Base-by-base conservation (phyloP, 1,140 invertebrate species). In the Fopius arisanus region DNA sequence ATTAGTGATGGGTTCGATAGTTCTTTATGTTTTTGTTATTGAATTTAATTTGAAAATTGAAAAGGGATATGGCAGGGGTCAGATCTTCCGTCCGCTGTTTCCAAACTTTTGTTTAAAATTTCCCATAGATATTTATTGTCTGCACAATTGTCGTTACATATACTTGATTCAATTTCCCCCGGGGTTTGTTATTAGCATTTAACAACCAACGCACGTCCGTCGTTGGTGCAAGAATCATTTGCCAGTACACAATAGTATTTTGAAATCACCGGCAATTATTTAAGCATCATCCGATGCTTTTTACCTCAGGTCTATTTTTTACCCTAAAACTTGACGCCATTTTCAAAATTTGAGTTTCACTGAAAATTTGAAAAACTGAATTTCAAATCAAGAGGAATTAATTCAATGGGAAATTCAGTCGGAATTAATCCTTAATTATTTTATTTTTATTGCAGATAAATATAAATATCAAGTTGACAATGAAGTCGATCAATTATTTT, bases 381-480 rank as follows among this genome's bases (percentile, higher is more conserved):
- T n/a, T n/a, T n/a, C n/a, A n/a, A n/a, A n/a, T n/a, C n/a, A n/a
- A n/a, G n/a, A n/a, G 33, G 33, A 37, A 12, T 37, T 37, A 37
- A 37, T 12, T 12, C 33, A 37, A 37, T 37, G 33, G 33, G 33
- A 12, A 37, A 37, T 37, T 37, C 4, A 37, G 33, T 37, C 33
- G 33, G 12, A 37, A 37, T 6, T 37, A 37, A 37, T 37, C 33
- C 43, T 2, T 48, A 48, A 5, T 48, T 48, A 10, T 12, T 37
- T 37, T 12, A 1, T 26, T 54, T 67, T 73, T 62, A 66, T 65
- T 81, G 7, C 79, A 88, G 87, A 86, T 41, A 75, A 79, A 7
- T 87, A 81, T 70, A 16, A 75, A 4, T 75, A 83, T 23, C 75
- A 84, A 54, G 86, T 88, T 29, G 79, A 87, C 70, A 63, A 70